These are phyloP conservation scores for Ophioninae sp. DNA, from an alignment of 2,888 invertebrate genomes.

Conservation along the genomic window DNA sequence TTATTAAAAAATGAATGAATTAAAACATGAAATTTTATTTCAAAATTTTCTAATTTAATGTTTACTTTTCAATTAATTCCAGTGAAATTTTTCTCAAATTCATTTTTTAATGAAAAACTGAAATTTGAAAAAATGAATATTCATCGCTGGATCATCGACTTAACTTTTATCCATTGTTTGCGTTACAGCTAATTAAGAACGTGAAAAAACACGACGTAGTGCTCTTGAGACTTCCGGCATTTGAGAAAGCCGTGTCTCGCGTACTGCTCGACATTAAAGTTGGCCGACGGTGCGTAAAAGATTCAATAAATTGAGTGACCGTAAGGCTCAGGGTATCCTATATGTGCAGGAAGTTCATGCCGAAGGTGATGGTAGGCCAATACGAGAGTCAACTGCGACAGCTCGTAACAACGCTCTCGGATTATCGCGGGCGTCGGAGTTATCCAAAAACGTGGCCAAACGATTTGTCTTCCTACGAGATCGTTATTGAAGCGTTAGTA, in stretches of 20 bases:
- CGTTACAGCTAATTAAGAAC: constrained; percentile 90
- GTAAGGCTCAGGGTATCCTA: constrained; percentile 80
- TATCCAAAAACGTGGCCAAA: constrained; percentile 89
- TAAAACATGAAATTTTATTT: too few relatives aligned
- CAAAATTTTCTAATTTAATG: too few relatives aligned
- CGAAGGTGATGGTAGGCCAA: constrained; percentile 92
- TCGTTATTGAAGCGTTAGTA: constrained; percentile 94
- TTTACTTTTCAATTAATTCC: too few relatives aligned
- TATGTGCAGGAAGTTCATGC: constrained; percentile 92
- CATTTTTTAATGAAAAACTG: too few relatives aligned
- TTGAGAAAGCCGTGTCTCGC: constrained; percentile 92
- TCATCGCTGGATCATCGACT: background rate
- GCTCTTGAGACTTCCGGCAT: constrained; percentile 89
- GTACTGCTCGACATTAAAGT: constrained; percentile 92
- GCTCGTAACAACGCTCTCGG: constrained; percentile 92
- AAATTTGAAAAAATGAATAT: too few relatives aligned
- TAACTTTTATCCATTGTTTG: constrained; percentile 26
- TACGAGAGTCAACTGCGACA: constrained; percentile 93
- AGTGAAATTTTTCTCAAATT: too few relatives aligned
- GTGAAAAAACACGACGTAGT: constrained; percentile 89
- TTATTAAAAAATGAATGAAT: too few relatives aligned
- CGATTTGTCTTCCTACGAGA: constrained; percentile 88
- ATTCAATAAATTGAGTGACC: constrained; percentile 74
- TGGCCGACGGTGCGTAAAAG: constrained; percentile 86
- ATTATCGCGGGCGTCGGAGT: constrained; percentile 86